phyloP scores from a whole-genome alignment of 2,113 vertebrate species.

The Xyliphius kryptos region DNA sequence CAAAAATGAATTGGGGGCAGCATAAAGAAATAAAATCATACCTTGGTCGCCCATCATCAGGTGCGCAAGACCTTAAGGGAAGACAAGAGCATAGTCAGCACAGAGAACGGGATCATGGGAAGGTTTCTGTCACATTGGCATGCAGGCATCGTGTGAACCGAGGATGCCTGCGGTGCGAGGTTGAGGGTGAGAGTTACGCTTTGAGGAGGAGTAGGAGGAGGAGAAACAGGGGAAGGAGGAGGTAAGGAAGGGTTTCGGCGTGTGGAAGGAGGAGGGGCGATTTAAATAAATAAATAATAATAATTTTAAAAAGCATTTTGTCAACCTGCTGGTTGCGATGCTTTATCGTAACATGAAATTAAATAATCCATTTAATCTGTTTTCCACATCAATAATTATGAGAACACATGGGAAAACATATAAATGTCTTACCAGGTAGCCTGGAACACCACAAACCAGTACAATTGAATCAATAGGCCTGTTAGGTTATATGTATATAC shows the following conservation, averaged over 20 bases:
- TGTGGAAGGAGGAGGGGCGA: conserved; percentile 10
- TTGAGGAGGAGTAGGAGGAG: conserved; percentile 23
- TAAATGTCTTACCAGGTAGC: no score
- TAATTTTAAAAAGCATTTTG: conserved; percentile 61
- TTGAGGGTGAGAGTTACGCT: conserved; percentile 29
- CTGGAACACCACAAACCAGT: no score
- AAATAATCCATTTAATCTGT: no score
- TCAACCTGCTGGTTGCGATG: conserved; percentile 72
- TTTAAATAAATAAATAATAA: no score
- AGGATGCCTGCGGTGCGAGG: conserved; percentile 67
- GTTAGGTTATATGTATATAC: no score
- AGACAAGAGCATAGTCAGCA: conserved; percentile 99
- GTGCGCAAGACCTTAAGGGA: conserved; percentile 99
- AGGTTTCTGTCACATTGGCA: conserved; percentile 74
- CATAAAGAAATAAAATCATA: conserved; percentile 83
- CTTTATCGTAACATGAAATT: no score
- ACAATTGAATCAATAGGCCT: no score
- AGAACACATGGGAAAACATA: no score
- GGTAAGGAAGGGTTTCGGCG: conserved; percentile 29
- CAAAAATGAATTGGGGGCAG: conserved; percentile 47
- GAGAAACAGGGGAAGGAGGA: conserved; percentile 23
- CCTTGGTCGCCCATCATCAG: conserved; percentile 99
- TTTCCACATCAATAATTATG: no score
- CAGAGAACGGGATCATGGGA: conserved; percentile 89
- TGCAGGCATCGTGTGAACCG: conserved; percentile 73